These are phyloP conservation scores for Philhelius pedissequus DNA, from an alignment of 2,888 invertebrate species.

Conservation along the genomic window DNA sequence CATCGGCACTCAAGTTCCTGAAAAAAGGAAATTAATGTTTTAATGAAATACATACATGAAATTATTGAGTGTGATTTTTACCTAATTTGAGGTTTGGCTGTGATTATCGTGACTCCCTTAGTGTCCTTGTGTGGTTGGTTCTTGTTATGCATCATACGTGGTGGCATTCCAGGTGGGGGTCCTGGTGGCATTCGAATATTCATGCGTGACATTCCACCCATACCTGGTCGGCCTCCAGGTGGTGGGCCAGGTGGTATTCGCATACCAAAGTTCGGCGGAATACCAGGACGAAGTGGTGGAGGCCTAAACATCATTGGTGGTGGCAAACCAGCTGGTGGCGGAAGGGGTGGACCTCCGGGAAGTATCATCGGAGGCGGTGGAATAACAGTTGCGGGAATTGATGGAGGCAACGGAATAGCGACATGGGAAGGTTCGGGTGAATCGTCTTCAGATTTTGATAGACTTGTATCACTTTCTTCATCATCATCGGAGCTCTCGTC, in stretches of 20 bases:
- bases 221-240: constrained; percentile 80
- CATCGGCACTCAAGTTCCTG: constrained; percentile 92
- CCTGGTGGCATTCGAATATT: constrained; percentile 83
- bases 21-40: neutral
- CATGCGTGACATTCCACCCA: constrained; percentile 81
- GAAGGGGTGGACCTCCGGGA: constrained; percentile 80
- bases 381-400: constrained; percentile 41
- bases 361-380: constrained; percentile 71
- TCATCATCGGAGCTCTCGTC: constrained; percentile 69
- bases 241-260: constrained; percentile 80
- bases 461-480: constrained; percentile 57
- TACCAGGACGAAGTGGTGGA: constrained; percentile 81
- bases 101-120: constrained; percentile 89
- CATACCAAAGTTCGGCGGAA: constrained; percentile 74
- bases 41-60: too few relatives aligned
- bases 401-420: constrained; percentile 73
- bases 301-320: constrained; percentile 81
- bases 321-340: constrained; percentile 80
- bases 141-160: constrained; percentile 83
- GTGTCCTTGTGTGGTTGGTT: constrained; percentile 86
- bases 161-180: constrained; percentile 83
- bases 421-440: constrained; percentile 45
- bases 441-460: constrained; percentile 55
- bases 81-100: constrained; percentile 97
- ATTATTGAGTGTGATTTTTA: too few relatives aligned